These are phyloP conservation scores for Drosophila dives DNA, from an alignment of 2,888 invertebrate species.

Conservation along the genomic window DNA sequence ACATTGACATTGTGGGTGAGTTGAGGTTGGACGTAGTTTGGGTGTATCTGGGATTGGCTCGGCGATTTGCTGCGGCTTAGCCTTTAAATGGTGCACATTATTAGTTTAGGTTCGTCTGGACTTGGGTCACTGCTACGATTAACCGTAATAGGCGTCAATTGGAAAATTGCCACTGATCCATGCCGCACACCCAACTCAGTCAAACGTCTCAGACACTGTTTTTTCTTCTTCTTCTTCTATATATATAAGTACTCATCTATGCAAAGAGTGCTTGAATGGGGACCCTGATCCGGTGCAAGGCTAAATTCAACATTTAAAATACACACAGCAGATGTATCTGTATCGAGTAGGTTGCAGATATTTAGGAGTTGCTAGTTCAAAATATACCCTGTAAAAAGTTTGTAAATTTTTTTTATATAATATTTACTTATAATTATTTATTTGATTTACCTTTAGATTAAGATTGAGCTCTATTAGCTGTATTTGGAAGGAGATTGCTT, in stretches of 20 bases:
- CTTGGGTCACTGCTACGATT: conserved; percentile 81
- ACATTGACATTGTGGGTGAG: conserved; percentile 6
- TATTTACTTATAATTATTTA: neutral
- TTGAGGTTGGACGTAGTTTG: conserved; percentile 1
- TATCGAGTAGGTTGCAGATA: neutral
- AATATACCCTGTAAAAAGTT: neutral
- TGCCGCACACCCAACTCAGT: conserved; percentile 50
- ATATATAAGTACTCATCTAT: neutral
- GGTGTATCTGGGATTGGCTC: conserved; percentile 48
- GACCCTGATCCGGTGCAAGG: conserved; percentile 35
- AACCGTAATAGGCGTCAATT: conserved; percentile 79
- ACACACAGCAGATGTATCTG: conserved; percentile 1
- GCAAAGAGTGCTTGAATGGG: conserved; percentile 1
- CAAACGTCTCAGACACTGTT: conserved; percentile 25
- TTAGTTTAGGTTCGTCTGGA: conserved; percentile 80
- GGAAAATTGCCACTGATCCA: conserved; percentile 75
- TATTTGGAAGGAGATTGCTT: too few species aligned
- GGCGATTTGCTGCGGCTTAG: conserved; percentile 71
- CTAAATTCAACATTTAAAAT: conserved; percentile 20
- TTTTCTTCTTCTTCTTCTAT: neutral
- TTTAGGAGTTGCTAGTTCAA: neutral
- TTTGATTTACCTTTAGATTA: too few species aligned
- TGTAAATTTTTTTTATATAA: neutral
- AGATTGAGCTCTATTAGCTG: too few species aligned
- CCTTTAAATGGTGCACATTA: conserved; percentile 78